phyloP scores from a whole-genome alignment of 2,888 invertebrate genomes.

The Ophonus ardosiacus region DNA sequence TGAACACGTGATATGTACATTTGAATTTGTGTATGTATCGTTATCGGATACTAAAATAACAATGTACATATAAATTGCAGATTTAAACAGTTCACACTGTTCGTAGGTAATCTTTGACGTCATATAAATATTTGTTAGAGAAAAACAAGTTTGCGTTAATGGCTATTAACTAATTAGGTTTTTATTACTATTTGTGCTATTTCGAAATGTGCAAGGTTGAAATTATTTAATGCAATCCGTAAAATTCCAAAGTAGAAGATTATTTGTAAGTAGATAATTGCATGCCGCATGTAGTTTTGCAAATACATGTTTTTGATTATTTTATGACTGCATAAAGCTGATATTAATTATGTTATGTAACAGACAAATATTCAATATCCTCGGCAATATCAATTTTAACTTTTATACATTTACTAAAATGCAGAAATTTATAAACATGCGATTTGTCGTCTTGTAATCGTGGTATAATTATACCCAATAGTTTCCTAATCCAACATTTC shows the following conservation, averaged over 20 bases:
- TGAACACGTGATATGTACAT: slow-evolving; percentile 37
- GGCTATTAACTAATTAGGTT: slow-evolving; percentile 26
- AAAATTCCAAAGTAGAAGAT: not conserved
- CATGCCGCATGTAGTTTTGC: not conserved
- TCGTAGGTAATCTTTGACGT: not conserved
- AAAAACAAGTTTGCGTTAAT: not conserved
- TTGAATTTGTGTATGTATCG: not conserved
- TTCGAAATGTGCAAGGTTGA: slow-evolving; percentile 15
- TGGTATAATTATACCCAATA: too few relatives aligned
- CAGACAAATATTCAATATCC: too few relatives aligned
- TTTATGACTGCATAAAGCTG: not conserved
- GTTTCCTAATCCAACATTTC: too few relatives aligned
- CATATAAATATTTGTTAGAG: not conserved
- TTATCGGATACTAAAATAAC: not conserved
- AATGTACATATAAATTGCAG: slow-evolving; percentile 27
- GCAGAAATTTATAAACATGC: too few relatives aligned
- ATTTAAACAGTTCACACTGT: slow-evolving; percentile 17
- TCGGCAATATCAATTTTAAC: too few relatives aligned
- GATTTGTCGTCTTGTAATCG: too few relatives aligned
- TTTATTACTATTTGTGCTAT: slow-evolving; percentile 39
- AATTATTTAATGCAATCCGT: slow-evolving; percentile 3
- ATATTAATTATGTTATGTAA: too few relatives aligned
- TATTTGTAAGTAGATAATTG: not conserved
- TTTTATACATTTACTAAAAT: too few relatives aligned
- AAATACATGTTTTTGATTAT: slow-evolving; percentile 10